Evolutionary conservation across 2,113 vertebrate genomes (phyloP).

Genomic region (Mionectes macconnelli): DNA sequence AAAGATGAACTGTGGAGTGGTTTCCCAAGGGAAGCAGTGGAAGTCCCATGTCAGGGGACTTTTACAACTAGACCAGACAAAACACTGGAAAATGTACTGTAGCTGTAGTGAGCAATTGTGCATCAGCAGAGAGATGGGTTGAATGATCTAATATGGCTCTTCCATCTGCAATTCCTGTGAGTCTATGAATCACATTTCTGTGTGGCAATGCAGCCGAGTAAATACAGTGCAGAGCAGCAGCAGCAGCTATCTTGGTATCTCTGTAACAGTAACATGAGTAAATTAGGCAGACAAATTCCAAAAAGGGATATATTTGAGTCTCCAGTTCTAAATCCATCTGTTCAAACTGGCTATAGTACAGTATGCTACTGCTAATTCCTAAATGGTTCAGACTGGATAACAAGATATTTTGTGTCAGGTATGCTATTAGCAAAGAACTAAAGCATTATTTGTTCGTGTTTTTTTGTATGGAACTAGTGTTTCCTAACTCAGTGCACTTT

Average conservation of each 20-base stretch:
- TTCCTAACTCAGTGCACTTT: not conserved
- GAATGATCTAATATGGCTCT: conserved; percentile 65
- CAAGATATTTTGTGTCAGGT: conserved; percentile 31
- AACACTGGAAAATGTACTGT: conserved; percentile 49
- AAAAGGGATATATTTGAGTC: conserved; percentile 67
- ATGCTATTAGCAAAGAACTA: conserved; percentile 19
- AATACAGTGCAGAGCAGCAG: conserved; percentile 53
- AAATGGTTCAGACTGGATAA: conserved; percentile 23
- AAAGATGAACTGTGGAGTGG: conserved; percentile 29
- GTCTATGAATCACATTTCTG: conserved; percentile 64
- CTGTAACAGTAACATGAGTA: conserved; percentile 55
- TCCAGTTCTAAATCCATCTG: conserved; percentile 69
- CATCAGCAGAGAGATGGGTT: conserved; percentile 53
- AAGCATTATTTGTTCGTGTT: not conserved
- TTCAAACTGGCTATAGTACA: conserved; percentile 63
- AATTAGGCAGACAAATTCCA: conserved; percentile 67
- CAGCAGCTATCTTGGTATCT: conserved; percentile 57
- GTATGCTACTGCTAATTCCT: conserved; percentile 30
- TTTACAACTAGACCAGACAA: conserved; percentile 47
- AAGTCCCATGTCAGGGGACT: conserved; percentile 38
- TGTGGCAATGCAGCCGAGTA: conserved; percentile 51
- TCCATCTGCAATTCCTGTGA: conserved; percentile 62
- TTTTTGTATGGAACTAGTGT: not conserved
- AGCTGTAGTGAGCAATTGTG: conserved; percentile 32
- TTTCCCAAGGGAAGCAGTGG: conserved; percentile 3